Evolutionary conservation across 2,888 invertebrate species (phyloP).

Genomic region (Falcaria lacertinaria): DNA sequence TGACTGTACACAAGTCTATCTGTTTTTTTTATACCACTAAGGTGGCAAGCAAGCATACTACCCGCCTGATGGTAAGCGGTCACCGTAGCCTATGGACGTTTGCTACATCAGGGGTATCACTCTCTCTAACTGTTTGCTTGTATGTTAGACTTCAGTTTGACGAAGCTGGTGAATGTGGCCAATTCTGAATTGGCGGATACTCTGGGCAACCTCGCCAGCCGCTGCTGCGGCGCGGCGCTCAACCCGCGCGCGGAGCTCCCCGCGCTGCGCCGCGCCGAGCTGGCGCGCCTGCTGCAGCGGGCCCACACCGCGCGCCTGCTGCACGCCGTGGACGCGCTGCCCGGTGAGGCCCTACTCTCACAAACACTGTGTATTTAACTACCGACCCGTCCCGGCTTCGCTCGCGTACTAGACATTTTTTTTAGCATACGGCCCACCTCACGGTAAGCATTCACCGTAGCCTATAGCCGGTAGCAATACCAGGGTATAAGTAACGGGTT

Average conservation of each 20-base stretch:
- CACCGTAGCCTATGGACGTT: too few species aligned
- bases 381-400: too few species aligned
- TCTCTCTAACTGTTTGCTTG: too few species aligned
- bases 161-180: slow-evolving; percentile 85
- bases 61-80: too few species aligned
- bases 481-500: too few species aligned
- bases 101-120: too few species aligned
- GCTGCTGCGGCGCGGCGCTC: slow-evolving; percentile 87
- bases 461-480: too few species aligned
- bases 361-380: too few species aligned
- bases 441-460: background rate
- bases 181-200: slow-evolving; percentile 96
- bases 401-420: too few species aligned
- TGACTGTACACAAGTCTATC: too few species aligned
- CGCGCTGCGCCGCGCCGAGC: slow-evolving; percentile 20
- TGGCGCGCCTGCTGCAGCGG: slow-evolving; percentile 42
- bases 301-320: slow-evolving; percentile 73
- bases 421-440: background rate
- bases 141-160: slow-evolving; percentile 89
- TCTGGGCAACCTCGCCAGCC: slow-evolving; percentile 92
- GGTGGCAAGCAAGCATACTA: too few species aligned
- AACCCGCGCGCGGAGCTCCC: slow-evolving; percentile 87
- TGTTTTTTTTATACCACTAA: too few species aligned
- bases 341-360: slow-evolving; percentile 16
- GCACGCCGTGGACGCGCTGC: slow-evolving; percentile 60